Evolutionary conservation across 2,797 vertebrate species (phyloP).

Genomic region (Betta splendens): DNA sequence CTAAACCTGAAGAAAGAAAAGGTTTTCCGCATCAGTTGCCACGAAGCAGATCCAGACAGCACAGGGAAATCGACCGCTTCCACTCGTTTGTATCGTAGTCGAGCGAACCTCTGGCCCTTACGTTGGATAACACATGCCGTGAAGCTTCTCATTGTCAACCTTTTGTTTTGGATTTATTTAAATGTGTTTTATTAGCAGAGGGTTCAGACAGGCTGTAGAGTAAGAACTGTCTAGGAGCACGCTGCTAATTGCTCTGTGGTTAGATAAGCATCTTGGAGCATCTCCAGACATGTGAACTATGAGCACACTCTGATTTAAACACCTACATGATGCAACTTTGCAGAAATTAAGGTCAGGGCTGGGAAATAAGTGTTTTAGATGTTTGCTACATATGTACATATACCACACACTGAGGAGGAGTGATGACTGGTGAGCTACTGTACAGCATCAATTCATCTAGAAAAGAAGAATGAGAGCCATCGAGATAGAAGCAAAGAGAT

Average conservation of each 20-base stretch:
- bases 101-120: conserved; percentile 20
- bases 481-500: conserved; percentile 57
- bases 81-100: conserved; percentile 22
- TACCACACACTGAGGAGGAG: conserved; percentile 45
- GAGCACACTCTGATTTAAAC: conserved; percentile 55
- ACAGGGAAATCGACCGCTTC: conserved; percentile 28
- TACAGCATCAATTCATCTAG: conserved; percentile 61
- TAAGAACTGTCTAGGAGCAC: conserved; percentile 45
- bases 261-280: conserved; percentile 68
- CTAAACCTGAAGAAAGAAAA: conserved; percentile 31
- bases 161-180: conserved; percentile 49
- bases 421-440: conserved; percentile 55
- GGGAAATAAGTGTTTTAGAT: conserved; percentile 53
- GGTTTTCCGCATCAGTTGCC: conserved; percentile 43
- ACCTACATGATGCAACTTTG: conserved; percentile 41
- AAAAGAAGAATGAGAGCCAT: conserved; percentile 67
- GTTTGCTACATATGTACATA: conserved; percentile 34
- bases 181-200: conserved; percentile 40
- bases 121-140: conserved; percentile 37
- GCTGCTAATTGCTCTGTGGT: conserved; percentile 64
- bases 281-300: conserved; percentile 64
- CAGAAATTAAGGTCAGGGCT: conserved; percentile 46
- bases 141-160: conserved; percentile 43
- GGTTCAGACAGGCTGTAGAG: conserved; percentile 45
- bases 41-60: conserved; percentile 17